A percentile compares a stretch with the other conserved stretches of the same genome.
Evolutionary conservation across 2,113 vertebrate genomes (phyloP).

Genomic region (Marmota monax): DNA sequence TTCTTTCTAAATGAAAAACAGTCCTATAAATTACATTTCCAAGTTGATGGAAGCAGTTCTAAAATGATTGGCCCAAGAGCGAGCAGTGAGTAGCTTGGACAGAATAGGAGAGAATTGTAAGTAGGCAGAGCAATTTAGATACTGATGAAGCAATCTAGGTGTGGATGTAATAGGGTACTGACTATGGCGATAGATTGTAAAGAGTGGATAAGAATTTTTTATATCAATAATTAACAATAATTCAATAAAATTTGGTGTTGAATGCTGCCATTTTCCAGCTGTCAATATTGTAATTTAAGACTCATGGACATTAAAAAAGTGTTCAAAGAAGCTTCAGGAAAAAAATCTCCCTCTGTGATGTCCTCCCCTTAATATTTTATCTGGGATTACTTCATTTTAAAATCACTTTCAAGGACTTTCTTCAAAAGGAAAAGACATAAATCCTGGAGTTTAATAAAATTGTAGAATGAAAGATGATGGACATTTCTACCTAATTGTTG

Average conservation of each 20-base stretch:
- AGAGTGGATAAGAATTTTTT: neutral
- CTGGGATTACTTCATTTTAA: neutral
- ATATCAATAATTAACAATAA: neutral
- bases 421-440: constrained; percentile 42
- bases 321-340: neutral
- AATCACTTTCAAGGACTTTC: constrained; percentile 25
- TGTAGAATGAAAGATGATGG: neutral
- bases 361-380: constrained; percentile 13
- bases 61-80: neutral
- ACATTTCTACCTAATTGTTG: neutral
- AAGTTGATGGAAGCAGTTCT: constrained; percentile 23
- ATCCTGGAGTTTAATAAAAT: neutral
- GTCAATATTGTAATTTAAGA: neutral
- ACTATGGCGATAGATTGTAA: neutral
- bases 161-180: neutral
- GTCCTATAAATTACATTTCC: constrained; percentile 47
- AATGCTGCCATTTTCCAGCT: neutral
- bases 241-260: neutral
- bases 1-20: constrained; percentile 49
- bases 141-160: neutral
- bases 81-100: neutral
- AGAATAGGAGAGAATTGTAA: neutral
- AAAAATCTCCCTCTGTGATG: neutral
- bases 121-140: neutral
- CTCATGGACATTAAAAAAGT: neutral